Percentiles rank a stretch among this genome's conserved stretches.
phyloP scores from a whole-genome alignment of 2,888 invertebrate species.

The Seladonia tumulorum region DNA sequence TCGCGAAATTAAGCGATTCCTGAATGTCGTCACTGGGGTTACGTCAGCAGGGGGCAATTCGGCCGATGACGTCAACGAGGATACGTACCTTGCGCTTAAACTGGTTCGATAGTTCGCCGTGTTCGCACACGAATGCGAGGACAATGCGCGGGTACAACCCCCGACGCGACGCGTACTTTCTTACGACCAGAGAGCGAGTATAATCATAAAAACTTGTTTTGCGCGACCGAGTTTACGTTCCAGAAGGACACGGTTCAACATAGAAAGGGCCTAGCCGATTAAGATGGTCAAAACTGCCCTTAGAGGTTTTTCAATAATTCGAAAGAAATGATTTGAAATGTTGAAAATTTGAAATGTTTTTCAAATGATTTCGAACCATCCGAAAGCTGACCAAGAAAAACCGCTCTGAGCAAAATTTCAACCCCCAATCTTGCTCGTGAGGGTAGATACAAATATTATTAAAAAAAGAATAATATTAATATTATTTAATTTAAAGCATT shows the following conservation, averaged over 20 bases:
- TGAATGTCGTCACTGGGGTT: constrained; percentile 5
- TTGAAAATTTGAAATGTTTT: too few species aligned
- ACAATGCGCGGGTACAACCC: not conserved
- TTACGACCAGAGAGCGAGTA: not conserved
- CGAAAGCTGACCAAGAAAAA: too few species aligned
- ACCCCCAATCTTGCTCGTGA: too few species aligned
- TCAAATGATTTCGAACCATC: too few species aligned
- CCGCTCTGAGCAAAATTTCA: too few species aligned
- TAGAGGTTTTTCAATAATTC: too few species aligned
- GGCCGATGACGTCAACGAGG: constrained; percentile 29
- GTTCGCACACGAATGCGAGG: not conserved
- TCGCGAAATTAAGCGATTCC: not conserved
- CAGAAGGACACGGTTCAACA: not conserved
- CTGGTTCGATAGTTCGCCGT: not conserved
- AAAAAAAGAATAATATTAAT: too few species aligned
- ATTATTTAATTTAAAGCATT: too few species aligned
- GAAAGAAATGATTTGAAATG: too few species aligned
- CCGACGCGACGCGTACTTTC: not conserved
- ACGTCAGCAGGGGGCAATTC: constrained; percentile 17
- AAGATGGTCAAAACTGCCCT: too few species aligned
- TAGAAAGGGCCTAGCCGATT: too few species aligned
- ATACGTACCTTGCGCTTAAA: not conserved
- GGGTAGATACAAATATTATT: too few species aligned
- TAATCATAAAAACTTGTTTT: not conserved
- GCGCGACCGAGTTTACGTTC: not conserved